These are phyloP conservation scores for Parnassius mnemosyne DNA, from an alignment of 2,888 invertebrate species.

Conservation along the genomic window DNA sequence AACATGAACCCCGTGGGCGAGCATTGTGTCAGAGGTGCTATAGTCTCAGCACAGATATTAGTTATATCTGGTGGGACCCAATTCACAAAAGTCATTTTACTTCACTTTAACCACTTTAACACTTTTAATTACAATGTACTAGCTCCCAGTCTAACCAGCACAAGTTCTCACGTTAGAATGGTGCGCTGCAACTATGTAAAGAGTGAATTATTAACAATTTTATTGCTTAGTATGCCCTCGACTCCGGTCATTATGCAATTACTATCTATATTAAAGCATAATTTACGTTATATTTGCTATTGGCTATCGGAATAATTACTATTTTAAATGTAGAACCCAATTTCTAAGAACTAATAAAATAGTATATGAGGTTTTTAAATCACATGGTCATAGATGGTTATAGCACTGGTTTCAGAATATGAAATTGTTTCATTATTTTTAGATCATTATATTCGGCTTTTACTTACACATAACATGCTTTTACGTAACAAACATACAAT, in stretches of 20 bases:
- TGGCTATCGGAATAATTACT: too few relatives aligned
- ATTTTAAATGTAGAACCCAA: too few relatives aligned
- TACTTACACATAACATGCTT: too few relatives aligned
- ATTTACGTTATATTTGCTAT: too few relatives aligned
- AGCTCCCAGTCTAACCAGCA: constrained; percentile 6
- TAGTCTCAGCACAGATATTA: constrained; percentile 72
- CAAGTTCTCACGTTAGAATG: constrained; percentile 23
- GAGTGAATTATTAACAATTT: background rate
- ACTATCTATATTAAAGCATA: constrained; percentile 1
- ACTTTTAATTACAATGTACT: constrained; percentile 2
- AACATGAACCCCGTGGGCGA: constrained; percentile 80
- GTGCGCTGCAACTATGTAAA: constrained; percentile 1
- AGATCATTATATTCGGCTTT: too few relatives aligned
- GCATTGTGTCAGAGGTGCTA: constrained; percentile 78
- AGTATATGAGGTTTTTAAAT: too few relatives aligned
- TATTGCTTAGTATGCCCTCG: background rate
- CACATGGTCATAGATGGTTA: too few relatives aligned
- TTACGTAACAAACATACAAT: too few relatives aligned
- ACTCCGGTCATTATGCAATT: constrained; percentile 4
- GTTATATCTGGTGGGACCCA: constrained; percentile 82
- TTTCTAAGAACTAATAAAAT: too few relatives aligned
- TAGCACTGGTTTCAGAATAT: too few relatives aligned
- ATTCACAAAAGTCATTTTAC: constrained; percentile 30
- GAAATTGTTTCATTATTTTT: too few relatives aligned
- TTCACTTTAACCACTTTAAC: constrained; percentile 1